phyloP scores from a whole-genome alignment of 2,888 invertebrate species.

The Microctonus hyperodae region DNA sequence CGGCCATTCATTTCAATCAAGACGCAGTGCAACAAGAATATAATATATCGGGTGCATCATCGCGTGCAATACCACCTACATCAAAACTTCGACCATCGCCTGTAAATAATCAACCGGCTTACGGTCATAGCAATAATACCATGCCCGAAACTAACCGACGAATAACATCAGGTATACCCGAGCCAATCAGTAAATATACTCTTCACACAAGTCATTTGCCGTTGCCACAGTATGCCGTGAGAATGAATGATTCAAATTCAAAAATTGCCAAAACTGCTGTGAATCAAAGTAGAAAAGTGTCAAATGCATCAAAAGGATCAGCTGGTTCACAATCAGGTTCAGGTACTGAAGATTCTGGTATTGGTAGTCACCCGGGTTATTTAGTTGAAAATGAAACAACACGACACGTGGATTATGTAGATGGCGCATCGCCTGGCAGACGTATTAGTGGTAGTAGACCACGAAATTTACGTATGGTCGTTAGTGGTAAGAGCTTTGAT shows the following conservation, averaged over 20 bases:
- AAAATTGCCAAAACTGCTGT: constrained; percentile 78
- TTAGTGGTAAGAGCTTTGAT: constrained; percentile 78
- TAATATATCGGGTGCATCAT: neutral
- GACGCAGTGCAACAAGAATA: constrained; percentile 58
- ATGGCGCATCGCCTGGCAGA: constrained; percentile 46
- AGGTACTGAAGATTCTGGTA: constrained; percentile 73
- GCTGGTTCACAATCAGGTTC: constrained; percentile 68
- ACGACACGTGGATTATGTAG: constrained; percentile 57
- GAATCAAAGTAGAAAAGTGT: constrained; percentile 74
- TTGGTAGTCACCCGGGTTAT: constrained; percentile 63
- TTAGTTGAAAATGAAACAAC: constrained; percentile 51
- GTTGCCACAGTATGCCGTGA: constrained; percentile 73
- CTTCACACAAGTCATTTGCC: constrained; percentile 78
- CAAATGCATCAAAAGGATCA: constrained; percentile 64
- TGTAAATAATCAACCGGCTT: constrained; percentile 60
- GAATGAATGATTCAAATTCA: constrained; percentile 68
- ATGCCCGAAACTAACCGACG: constrained; percentile 37
- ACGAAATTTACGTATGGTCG: constrained; percentile 77
- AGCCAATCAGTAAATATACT: constrained; percentile 68
- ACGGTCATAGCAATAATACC: constrained; percentile 41
- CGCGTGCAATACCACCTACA: constrained; percentile 57
- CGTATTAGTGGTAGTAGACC: constrained; percentile 66
- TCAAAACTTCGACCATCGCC: constrained; percentile 62
- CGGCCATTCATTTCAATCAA: constrained; percentile 64
- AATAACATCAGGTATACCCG: constrained; percentile 46